Base-by-base conservation (phyloP, 2,797 vertebrate genomes). In the Sylvia borin region DNA sequence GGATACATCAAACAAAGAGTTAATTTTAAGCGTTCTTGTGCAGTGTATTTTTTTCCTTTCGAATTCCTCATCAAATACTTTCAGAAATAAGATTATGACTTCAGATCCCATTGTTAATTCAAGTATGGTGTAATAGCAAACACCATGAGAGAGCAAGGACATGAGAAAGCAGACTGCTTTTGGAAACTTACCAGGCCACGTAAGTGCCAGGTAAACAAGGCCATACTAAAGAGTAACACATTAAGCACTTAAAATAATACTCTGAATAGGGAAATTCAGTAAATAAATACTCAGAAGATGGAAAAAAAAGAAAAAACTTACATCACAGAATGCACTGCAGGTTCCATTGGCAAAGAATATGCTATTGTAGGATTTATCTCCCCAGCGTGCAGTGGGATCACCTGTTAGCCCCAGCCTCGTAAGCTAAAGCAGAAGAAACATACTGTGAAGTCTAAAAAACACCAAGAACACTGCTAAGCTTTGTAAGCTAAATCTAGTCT, bases 361-460 rank as follows among this genome's bases (percentile, higher is more conserved):
- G 15, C 93, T 93, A 43, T 98, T 99, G 96, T 99, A 99, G 13
- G 99, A 99, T 97, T 99, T 99, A 97, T 99, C 99, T 57, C 99
- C 99, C 99, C 99, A 99, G 95, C 99, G 99, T 54, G 98, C 77
- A 18, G 98, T 98, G 3, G 99, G 98, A 96, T 99, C 97, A 50
- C 99, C 99, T 50, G 21, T 45, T 7, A 99, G 91, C 9, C 97
- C 77, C 92, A 97, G 85, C 75, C 53, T 54, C 8, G 97, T 97
- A 51, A 99, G 3, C 99, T 99, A 96, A 79, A 92, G 85, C 24
- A 97, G 36, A 95, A 95, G 72, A 54, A 55, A 81, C 40, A 88
- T 29, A 66, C 16, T 8, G 24, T 62, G n/a, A 25, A 47, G 32
- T 82, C 48, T 85, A 45, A 75, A 82, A 58, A 62, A 11, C 61